These are phyloP conservation scores for Ammodramus savannarum DNA, from an alignment of 2,113 vertebrate genomes.

Conservation along the genomic window DNA sequence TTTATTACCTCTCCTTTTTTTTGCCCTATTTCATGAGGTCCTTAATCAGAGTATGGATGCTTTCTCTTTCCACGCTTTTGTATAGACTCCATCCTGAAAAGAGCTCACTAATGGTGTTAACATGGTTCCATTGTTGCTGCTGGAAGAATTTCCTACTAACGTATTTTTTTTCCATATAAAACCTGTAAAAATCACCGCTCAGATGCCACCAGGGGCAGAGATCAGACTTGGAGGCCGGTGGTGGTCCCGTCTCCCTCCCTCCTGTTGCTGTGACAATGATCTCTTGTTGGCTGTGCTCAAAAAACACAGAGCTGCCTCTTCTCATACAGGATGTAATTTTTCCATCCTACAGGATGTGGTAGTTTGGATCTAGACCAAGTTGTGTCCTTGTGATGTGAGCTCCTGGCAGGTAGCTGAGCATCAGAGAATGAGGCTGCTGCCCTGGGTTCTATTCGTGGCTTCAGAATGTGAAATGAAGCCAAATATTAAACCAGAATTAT, in stretches of 20 bases:
- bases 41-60: background rate
- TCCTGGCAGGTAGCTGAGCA: background rate
- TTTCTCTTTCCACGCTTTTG: background rate
- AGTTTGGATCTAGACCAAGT: background rate
- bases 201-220: background rate
- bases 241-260: background rate
- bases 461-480: background rate
- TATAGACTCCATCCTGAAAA: background rate
- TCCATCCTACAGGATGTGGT: fast-evolving
- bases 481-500: background rate
- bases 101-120: background rate
- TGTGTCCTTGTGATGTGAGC: background rate
- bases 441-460: background rate
- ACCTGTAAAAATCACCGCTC: background rate
- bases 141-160: background rate
- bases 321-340: background rate
- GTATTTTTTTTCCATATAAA: background rate
- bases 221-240: fast-evolving
- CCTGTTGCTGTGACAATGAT: background rate
- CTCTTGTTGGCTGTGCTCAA: background rate
- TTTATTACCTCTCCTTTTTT: background rate
- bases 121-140: background rate
- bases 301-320: background rate
- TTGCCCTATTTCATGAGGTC: background rate
- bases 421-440: background rate